These are phyloP conservation scores for Diadromus collaris DNA, from an alignment of 2,888 invertebrate species.

Conservation along the genomic window DNA sequence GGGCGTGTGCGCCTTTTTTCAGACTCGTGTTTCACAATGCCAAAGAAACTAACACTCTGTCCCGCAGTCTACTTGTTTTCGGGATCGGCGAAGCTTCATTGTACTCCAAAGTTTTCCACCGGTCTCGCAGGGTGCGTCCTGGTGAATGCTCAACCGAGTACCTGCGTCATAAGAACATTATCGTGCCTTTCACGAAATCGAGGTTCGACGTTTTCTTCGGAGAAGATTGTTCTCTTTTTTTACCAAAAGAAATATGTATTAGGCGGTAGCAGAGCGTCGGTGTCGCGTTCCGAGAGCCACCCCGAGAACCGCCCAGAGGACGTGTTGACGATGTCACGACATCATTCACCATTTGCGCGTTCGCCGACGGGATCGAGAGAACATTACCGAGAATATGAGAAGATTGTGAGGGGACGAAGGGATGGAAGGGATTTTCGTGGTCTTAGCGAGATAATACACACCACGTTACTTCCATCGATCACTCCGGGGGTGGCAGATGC, in stretches of 20 bases:
- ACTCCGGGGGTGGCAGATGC: slow-evolving; percentile 50
- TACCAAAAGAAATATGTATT: not conserved
- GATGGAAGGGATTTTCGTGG: slow-evolving; percentile 17
- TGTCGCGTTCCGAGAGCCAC: not conserved
- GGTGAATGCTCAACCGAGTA: not conserved
- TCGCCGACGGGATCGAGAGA: slow-evolving; percentile 17
- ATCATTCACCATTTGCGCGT: slow-evolving; percentile 28
- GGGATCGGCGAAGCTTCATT: not conserved
- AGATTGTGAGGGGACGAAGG: slow-evolving; percentile 16
- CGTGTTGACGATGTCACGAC: slow-evolving; percentile 42
- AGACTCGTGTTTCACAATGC: slow-evolving; percentile 28
- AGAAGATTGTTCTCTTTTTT: not conserved
- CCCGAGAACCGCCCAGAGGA: slow-evolving; percentile 24
- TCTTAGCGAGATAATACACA: slow-evolving; percentile 26
- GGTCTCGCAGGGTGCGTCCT: not conserved
- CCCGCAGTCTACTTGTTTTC: slow-evolving; percentile 1
- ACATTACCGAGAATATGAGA: slow-evolving; percentile 30
- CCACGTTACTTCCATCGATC: slow-evolving; percentile 65
- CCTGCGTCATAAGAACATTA: not conserved
- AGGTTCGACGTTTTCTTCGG: not conserved
- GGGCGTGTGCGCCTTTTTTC: slow-evolving; percentile 31
- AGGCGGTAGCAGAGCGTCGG: not conserved
- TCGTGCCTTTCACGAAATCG: not conserved
- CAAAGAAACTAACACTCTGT: not conserved
- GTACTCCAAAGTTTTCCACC: slow-evolving; percentile 8